Conservation (phyloP, 2,888 invertebrate species). For the Nemotelus nigrinus region DNA sequence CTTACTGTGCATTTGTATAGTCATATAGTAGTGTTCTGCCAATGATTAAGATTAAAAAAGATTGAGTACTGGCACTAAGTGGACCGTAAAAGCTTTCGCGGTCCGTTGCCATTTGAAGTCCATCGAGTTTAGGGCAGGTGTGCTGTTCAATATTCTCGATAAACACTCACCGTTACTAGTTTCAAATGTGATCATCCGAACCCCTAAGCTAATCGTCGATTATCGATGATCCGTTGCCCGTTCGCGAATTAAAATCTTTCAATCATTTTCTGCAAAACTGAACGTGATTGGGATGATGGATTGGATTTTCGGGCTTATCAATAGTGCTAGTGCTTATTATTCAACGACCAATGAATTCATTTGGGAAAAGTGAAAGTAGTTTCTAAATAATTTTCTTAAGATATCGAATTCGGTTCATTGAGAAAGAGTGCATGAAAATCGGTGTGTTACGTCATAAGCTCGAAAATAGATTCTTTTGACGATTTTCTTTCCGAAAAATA, state of each 20-base stretch:
- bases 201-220: neutral
- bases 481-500: constrained; percentile 7
- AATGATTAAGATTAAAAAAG: neutral
- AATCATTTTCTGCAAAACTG: neutral
- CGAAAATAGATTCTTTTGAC: constrained; percentile 26
- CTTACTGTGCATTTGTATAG: neutral
- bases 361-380: constrained; percentile 35
- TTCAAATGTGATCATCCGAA: neutral
- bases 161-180: constrained; percentile 13
- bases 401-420: neutral
- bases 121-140: constrained; percentile 26
- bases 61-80: neutral
- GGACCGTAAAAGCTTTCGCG: constrained; percentile 10
- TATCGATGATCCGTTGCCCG: constrained; percentile 3
- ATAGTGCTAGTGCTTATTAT: constrained; percentile 31
- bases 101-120: neutral
- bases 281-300: constrained; percentile 8
- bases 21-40: neutral
- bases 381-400: neutral
- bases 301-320: constrained; percentile 4
- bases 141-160: constrained; percentile 27
- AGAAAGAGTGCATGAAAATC: constrained; percentile 10
- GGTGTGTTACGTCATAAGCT: constrained; percentile 37
- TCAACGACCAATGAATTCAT: constrained; percentile 7
- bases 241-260: neutral